These are phyloP conservation scores for Huso huso DNA, from an alignment of 2,797 vertebrate species.

Conservation along the genomic window DNA sequence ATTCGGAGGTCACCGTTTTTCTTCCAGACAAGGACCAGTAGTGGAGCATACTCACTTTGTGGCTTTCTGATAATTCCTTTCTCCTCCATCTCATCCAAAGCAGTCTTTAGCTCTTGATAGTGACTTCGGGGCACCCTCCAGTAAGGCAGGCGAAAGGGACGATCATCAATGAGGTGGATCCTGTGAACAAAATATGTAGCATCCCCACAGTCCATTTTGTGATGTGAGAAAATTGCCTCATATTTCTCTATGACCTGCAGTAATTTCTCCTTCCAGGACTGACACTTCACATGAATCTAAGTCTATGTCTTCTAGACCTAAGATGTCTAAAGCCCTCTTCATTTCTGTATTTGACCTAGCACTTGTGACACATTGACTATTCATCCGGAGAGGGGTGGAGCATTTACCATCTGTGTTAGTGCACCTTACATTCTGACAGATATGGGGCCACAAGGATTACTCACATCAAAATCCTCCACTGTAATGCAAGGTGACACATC, in stretches of 20 bases:
- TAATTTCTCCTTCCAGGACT: slow-evolving; percentile 13
- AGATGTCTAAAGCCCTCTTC: neutral
- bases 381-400: neutral
- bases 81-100: slow-evolving; percentile 24
- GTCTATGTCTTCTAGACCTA: slow-evolving; percentile 16
- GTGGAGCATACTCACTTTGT: slow-evolving; percentile 18
- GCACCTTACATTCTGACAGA: too few relatives aligned
- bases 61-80: slow-evolving; percentile 21
- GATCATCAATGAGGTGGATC: slow-evolving; percentile 17
- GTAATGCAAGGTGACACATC: slow-evolving; percentile 18
- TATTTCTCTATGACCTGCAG: slow-evolving; percentile 11
- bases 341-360: slow-evolving; percentile 7
- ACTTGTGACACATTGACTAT: slow-evolving; percentile 3
- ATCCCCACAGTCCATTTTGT: slow-evolving; percentile 28
- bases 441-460: too few relatives aligned
- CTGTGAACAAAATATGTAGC: slow-evolving; percentile 19
- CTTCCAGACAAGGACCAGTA: slow-evolving; percentile 17
- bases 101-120: slow-evolving; percentile 19
- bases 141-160: slow-evolving; percentile 23
- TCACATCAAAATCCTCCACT: neutral
- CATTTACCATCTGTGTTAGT: too few relatives aligned
- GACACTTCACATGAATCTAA: slow-evolving; percentile 22
- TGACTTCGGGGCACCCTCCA: slow-evolving; percentile 13
- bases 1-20: slow-evolving; percentile 11
- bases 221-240: slow-evolving; percentile 23